These are phyloP conservation scores for Campopleginae sp. DNA, from an alignment of 2,888 invertebrate genomes.

Conservation along the genomic window DNA sequence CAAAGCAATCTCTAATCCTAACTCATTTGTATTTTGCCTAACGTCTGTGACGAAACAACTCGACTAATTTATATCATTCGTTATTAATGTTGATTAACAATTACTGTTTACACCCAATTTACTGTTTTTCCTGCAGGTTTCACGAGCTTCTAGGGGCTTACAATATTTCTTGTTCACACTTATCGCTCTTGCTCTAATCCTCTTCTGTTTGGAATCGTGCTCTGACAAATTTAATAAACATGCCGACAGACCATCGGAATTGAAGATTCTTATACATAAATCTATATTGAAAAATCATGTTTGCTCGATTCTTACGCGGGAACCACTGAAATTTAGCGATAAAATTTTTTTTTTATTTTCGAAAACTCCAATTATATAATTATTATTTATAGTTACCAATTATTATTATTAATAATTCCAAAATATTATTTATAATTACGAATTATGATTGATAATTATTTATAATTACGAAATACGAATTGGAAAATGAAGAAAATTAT, in stretches of 20 bases:
- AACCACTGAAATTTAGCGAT: no score
- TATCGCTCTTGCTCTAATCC: background rate
- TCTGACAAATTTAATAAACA: background rate
- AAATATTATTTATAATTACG: no score
- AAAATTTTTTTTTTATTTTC: no score
- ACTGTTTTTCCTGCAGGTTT: background rate
- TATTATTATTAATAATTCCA: no score
- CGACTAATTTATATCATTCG: background rate
- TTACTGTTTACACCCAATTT: background rate
- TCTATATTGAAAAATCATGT: background rate
- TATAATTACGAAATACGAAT: no score
- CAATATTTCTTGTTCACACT: background rate
- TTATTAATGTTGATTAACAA: background rate
- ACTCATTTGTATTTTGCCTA: background rate
- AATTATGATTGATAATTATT: no score
- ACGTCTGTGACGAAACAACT: background rate
- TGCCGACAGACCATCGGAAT: background rate
- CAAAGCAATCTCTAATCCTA: background rate
- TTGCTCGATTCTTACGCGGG: no score
- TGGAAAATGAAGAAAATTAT: no score
- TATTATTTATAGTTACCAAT: no score
- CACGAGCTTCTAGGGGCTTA: background rate
- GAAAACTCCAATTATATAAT: no score
- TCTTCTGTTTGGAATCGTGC: background rate
- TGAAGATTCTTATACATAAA: background rate